Percentiles rank a stretch among this genome's conserved stretches.
phyloP scores from a whole-genome alignment of 2,797 vertebrate genomes.

The Prionace glauca region DNA sequence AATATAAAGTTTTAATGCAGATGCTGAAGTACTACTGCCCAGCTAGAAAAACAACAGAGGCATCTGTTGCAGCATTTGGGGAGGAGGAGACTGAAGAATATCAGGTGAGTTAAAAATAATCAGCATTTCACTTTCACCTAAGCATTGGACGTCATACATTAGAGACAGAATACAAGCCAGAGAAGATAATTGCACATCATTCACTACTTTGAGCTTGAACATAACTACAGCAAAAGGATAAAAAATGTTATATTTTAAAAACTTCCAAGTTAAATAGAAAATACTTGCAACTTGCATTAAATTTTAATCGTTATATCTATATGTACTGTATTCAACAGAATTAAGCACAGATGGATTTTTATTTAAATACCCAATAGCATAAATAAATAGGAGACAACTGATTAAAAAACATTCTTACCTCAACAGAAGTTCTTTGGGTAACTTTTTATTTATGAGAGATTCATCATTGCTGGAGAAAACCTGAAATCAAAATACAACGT shows the following conservation, averaged over 20 bases:
- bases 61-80: not conserved
- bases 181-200: not conserved
- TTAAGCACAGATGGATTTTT: not conserved
- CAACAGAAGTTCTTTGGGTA: slow-evolving; percentile 92
- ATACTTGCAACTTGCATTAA: not conserved
- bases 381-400: not conserved
- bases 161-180: not conserved
- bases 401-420: slow-evolving; percentile 64
- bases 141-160: not conserved
- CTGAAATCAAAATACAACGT: slow-evolving; percentile 53
- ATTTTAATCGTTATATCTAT: not conserved
- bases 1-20: not conserved
- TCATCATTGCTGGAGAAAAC: slow-evolving; percentile 93
- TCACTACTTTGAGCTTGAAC: not conserved
- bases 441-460: slow-evolving; percentile 92
- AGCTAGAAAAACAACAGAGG: not conserved
- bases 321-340: not conserved
- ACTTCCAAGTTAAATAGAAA: not conserved
- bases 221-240: not conserved
- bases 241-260: not conserved
- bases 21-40: not conserved
- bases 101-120: not conserved
- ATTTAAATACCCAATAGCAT: not conserved
- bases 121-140: not conserved
- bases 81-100: not conserved